A percentile compares a stretch with the other conserved stretches of the same genome.
These are phyloP conservation scores for Sabatieria punctata DNA, from an alignment of 2,888 invertebrate species.

Conservation along the genomic window DNA sequence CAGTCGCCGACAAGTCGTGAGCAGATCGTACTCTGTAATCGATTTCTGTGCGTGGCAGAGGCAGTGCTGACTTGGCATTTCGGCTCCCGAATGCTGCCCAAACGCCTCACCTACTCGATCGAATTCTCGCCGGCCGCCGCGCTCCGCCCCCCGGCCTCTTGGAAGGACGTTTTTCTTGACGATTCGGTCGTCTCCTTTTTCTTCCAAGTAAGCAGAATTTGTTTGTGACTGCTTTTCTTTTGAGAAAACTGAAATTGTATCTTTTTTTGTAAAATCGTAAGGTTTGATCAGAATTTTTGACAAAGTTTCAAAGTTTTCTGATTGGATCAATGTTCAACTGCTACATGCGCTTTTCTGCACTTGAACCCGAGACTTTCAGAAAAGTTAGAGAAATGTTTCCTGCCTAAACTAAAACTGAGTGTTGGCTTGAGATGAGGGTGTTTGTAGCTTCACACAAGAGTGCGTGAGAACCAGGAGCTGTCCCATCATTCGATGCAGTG, in stretches of 20 bases:
- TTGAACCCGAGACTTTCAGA: too few relatives aligned
- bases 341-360: too few relatives aligned
- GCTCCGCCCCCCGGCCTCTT: constrained; percentile 47
- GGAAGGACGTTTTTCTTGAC: constrained; percentile 59
- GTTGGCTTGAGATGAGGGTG: too few relatives aligned
- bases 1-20: constrained; percentile 29
- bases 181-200: constrained; percentile 56
- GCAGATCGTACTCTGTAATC: constrained; percentile 7
- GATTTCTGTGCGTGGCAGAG: constrained; percentile 53
- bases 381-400: too few relatives aligned
- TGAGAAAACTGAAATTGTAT: constrained; percentile 3
- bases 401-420: too few relatives aligned
- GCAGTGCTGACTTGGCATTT: constrained; percentile 64
- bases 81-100: constrained; percentile 18
- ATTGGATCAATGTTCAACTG: too few relatives aligned
- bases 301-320: too few relatives aligned
- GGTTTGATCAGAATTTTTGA: too few relatives aligned
- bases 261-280: too few relatives aligned
- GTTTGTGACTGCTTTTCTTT: not conserved
- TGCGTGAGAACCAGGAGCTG: constrained; percentile 54
- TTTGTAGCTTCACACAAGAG: constrained; percentile 50
- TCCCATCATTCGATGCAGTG: constrained; percentile 61
- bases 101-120: constrained; percentile 23
- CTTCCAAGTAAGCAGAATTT: constrained; percentile 44
- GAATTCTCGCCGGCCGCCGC: constrained; percentile 30